A percentile compares a stretch with the other conserved stretches of the same genome.
phyloP scores from a whole-genome alignment of 2,113 vertebrate genomes.

The Rhabdornis inornatus region DNA sequence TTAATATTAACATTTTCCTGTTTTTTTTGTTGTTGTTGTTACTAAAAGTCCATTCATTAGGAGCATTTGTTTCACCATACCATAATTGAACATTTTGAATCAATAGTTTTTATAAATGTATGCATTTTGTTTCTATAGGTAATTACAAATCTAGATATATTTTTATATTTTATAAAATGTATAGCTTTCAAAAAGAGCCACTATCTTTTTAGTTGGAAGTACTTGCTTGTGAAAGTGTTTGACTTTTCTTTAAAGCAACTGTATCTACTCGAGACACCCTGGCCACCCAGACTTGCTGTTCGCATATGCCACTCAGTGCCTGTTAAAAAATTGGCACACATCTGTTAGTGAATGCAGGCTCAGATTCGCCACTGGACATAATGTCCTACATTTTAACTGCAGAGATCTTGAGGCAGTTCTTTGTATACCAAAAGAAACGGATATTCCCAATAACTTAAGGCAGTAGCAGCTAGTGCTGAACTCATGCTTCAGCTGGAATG shows the following conservation, averaged over 20 bases:
- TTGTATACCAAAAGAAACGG: neutral
- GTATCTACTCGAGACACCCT: neutral
- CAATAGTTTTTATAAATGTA: neutral
- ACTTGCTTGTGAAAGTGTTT: neutral
- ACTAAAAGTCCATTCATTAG: neutral
- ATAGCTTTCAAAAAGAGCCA: neutral
- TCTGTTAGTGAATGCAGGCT: neutral
- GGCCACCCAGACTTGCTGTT: neutral
- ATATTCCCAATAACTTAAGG: neutral
- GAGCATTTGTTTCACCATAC: fast-evolving
- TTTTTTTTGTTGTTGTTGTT: neutral
- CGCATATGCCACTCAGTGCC: neutral
- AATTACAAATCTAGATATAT: neutral
- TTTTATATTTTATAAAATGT: neutral
- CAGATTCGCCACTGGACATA: fast-evolving
- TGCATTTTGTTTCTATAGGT: neutral
- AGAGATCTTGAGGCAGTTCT: neutral
- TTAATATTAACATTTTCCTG: neutral
- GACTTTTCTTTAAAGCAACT: neutral
- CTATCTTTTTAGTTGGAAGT: neutral
- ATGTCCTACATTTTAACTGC: neutral
- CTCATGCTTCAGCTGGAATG: neutral
- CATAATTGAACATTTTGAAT: neutral
- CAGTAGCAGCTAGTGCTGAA: neutral
- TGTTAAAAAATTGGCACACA: neutral